These are phyloP conservation scores for Iselma pallidipennis DNA, from an alignment of 2,888 invertebrate species.

Conservation along the genomic window DNA sequence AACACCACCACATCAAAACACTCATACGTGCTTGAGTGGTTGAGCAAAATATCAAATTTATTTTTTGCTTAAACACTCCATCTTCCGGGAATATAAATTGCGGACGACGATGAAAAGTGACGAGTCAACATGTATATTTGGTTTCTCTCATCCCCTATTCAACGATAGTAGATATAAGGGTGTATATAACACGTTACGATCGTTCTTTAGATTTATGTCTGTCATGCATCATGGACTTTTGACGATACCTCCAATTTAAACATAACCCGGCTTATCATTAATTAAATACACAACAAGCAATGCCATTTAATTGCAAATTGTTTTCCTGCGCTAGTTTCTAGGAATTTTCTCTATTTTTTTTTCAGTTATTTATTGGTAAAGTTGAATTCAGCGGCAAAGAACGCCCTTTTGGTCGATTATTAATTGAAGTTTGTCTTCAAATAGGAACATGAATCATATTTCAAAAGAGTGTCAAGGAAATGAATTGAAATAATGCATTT, in stretches of 20 bases:
- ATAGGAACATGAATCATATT: conserved; percentile 5
- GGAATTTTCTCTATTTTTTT: neutral
- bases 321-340: no score
- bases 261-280: neutral
- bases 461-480: conserved; percentile 13
- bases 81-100: conserved; percentile 28
- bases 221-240: neutral
- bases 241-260: neutral
- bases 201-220: conserved; percentile 13
- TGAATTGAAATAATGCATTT: conserved; percentile 24
- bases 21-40: conserved; percentile 1
- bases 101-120: conserved; percentile 31
- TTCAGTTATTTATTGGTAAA: neutral
- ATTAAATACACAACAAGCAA: neutral
- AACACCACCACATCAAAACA: neutral
- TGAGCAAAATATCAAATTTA: conserved; percentile 29
- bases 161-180: neutral
- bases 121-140: conserved; percentile 34
- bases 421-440: neutral
- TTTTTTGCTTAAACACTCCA: conserved; percentile 28
- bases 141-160: conserved; percentile 13
- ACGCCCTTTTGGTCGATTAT: neutral
- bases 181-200: conserved; percentile 13
- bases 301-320: no score
- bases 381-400: neutral